Evolutionary conservation across 2,888 invertebrate genomes (phyloP).

Genomic region (Drosophila birchii): DNA sequence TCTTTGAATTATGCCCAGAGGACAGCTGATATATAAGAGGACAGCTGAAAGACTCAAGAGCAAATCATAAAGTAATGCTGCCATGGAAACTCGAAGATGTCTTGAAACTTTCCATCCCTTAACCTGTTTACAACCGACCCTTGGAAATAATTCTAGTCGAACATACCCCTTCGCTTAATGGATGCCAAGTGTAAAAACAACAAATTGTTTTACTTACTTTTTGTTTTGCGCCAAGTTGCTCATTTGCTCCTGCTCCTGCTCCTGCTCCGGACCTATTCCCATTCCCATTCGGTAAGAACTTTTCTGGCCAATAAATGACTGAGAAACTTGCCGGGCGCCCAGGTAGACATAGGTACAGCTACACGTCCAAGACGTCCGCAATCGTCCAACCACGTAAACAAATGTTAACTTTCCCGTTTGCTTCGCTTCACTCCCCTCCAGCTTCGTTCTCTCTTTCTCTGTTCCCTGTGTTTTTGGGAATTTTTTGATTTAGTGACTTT

Average conservation of each 20-base stretch:
- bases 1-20: background rate
- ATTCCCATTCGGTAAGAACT: conserved; percentile 59
- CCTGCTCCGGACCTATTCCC: conserved; percentile 15
- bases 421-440: conserved; percentile 52
- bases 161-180: conserved; percentile 33
- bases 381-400: conserved; percentile 74
- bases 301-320: conserved; percentile 76
- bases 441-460: background rate
- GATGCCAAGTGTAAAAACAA: conserved; percentile 56
- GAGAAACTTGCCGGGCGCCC: conserved; percentile 44
- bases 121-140: background rate
- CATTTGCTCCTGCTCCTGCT: conserved; percentile 60
- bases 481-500: conserved; percentile 82
- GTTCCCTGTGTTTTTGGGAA: conserved; percentile 57
- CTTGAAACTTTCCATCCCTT: conserved; percentile 11
- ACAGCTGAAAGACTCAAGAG: background rate
- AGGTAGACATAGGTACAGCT: conserved; percentile 46
- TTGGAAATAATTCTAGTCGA: conserved; percentile 15
- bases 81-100: background rate
- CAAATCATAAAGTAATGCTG: conserved; percentile 2
- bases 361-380: conserved; percentile 50
- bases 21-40: background rate
- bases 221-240: conserved; percentile 75
- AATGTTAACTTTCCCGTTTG: conserved; percentile 77
- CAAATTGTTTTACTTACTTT: conserved; percentile 79